Conservation (phyloP, 2,113 vertebrate genomes). For the Cyphomyrus plagiostoma region DNA sequence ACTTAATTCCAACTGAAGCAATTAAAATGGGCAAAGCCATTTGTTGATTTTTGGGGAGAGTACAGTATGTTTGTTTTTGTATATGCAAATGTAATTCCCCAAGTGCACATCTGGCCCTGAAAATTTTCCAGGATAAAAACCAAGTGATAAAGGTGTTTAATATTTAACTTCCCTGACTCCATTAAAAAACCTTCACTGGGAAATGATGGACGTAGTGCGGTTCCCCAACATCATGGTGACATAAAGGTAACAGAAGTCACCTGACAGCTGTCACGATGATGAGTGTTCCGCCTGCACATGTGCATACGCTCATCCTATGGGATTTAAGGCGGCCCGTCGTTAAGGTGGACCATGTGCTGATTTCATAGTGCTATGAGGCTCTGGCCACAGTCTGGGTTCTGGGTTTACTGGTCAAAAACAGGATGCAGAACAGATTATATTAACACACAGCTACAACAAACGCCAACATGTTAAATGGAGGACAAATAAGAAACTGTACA, state of each 20-base stretch:
- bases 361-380: not conserved
- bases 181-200: not conserved
- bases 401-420: not conserved
- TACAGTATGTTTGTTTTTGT: not conserved
- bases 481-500: not conserved
- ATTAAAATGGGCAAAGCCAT: not conserved
- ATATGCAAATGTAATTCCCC: not conserved
- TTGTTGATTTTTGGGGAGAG: not conserved
- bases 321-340: not conserved
- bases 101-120: not conserved
- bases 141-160: slow-evolving; percentile 7
- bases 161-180: slow-evolving; percentile 5
- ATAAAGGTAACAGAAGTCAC: slow-evolving; percentile 12
- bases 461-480: not conserved
- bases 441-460: not conserved
- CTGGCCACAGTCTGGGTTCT: not conserved
- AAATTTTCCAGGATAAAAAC: not conserved
- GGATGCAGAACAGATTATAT: not conserved
- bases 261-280: slow-evolving; percentile 17
- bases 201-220: not conserved
- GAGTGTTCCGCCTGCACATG: not conserved
- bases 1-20: not conserved
- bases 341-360: not conserved
- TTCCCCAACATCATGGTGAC: not conserved
- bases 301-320: not conserved